These are phyloP conservation scores for Germaria angustata DNA, from an alignment of 2,888 invertebrate species.

Conservation along the genomic window DNA sequence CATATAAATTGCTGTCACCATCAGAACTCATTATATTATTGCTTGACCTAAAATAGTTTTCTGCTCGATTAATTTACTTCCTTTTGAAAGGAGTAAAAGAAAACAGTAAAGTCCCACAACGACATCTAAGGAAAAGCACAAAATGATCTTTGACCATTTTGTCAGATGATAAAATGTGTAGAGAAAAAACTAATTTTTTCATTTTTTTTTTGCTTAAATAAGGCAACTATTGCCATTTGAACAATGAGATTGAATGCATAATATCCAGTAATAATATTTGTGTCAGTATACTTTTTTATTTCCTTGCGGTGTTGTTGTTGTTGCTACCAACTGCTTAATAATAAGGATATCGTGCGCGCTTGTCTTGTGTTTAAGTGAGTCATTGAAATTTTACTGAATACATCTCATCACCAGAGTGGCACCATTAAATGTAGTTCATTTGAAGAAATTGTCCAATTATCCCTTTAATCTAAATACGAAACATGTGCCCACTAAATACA, in stretches of 20 bases:
- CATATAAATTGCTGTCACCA: conserved; percentile 21
- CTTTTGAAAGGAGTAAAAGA: neutral
- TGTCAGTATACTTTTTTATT: conserved; percentile 25
- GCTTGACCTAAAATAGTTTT: conserved; percentile 43
- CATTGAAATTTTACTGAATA: conserved; percentile 44
- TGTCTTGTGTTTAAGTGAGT: conserved; percentile 26
- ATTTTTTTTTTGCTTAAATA: neutral
- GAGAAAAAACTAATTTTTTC: neutral
- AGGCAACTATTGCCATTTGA: neutral
- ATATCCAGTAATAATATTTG: conserved; percentile 17
- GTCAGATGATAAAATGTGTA: conserved; percentile 14
- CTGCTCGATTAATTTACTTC: conserved; percentile 38
- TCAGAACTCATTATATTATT: neutral
- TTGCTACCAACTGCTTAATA: conserved; percentile 23
- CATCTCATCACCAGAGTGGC: conserved; percentile 30
- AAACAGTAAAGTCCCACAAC: neutral
- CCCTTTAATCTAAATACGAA: conserved; percentile 2
- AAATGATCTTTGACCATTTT: conserved; percentile 42
- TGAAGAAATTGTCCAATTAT: conserved; percentile 15
- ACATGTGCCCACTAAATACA: neutral
- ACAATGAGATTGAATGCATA: neutral
- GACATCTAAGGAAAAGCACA: neutral
- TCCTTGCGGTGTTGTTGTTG: neutral
- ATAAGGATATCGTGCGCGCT: neutral
- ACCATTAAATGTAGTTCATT: conserved; percentile 49